Percentiles rank a stretch among this genome's conserved stretches.
phyloP scores from a whole-genome alignment of 2,797 vertebrate species.

The Margarornis squamiger region DNA sequence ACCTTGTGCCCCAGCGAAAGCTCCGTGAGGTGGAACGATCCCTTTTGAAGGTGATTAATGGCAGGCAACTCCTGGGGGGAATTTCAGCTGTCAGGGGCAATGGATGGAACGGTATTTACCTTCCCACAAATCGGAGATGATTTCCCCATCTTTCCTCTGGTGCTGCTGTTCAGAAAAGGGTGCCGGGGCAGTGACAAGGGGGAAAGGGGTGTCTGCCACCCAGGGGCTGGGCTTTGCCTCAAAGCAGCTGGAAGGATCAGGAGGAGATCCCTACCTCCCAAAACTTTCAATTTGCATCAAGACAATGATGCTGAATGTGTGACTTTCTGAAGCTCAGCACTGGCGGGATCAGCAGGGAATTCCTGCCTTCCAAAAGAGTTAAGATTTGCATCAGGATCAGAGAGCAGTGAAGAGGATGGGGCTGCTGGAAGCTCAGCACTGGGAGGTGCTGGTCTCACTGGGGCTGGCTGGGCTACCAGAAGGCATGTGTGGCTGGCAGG shows the following conservation, averaged over 20 bases:
- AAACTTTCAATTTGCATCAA: neutral
- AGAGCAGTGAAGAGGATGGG: too few relatives aligned
- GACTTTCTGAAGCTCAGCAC: neutral
- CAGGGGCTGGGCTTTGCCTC: neutral
- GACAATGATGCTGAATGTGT: neutral
- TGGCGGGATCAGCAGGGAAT: neutral
- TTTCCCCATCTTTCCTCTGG: neutral
- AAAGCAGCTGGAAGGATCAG: neutral
- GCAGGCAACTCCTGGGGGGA: slow-evolving; percentile 2
- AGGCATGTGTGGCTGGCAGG: neutral
- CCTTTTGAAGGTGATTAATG: slow-evolving; percentile 61
- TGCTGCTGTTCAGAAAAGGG: neutral
- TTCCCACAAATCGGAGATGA: neutral
- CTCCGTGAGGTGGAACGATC: slow-evolving; percentile 1
- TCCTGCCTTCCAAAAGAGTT: neutral
- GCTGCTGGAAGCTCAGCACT: neutral
- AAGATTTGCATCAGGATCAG: neutral
- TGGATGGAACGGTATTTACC: slow-evolving; percentile 55
- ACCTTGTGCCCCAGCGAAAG: neutral
- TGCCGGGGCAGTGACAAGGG: neutral
- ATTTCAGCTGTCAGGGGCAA: slow-evolving; percentile 30
- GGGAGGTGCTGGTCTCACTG: neutral
- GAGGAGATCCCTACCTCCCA: neutral
- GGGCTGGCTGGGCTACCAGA: neutral
- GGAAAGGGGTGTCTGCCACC: neutral